phyloP scores from a whole-genome alignment of 2,888 invertebrate genomes.

The Corbicula japonica region DNA sequence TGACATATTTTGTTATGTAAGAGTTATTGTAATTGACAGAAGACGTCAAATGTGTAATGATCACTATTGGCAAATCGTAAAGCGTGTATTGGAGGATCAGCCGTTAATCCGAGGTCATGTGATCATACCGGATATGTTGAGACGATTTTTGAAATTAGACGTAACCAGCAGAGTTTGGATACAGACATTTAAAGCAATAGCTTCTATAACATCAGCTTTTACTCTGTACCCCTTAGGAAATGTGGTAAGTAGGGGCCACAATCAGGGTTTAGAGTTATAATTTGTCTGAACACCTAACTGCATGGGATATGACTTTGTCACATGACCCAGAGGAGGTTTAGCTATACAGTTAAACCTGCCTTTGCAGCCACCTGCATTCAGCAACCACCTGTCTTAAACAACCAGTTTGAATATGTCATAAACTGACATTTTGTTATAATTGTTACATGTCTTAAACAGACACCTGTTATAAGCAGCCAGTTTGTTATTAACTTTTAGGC shows the following conservation, averaged over 20 bases:
- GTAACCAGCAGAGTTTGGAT: constrained; percentile 78
- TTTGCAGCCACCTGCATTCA: no score
- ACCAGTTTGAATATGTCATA: no score
- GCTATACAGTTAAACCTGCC: no score
- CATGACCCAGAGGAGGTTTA: no score
- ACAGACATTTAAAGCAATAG: constrained; percentile 67
- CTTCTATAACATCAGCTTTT: constrained; percentile 57
- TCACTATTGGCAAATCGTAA: constrained; percentile 62
- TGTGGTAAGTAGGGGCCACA: constrained; percentile 74
- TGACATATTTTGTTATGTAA: constrained; percentile 66
- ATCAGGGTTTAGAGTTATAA: no score
- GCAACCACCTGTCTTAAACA: no score
- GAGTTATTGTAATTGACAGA: constrained; percentile 78
- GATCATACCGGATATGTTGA: constrained; percentile 76
- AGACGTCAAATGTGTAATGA: constrained; percentile 67
- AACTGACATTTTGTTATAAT: no score
- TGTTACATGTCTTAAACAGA: no score
- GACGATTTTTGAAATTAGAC: constrained; percentile 78
- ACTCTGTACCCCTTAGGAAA: constrained; percentile 73
- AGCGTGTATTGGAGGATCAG: constrained; percentile 71
- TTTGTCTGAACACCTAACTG: no score
- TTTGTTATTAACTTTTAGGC: no score
- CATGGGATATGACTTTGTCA: no score
- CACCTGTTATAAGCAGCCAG: no score
- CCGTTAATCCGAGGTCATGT: constrained; percentile 76